Evolutionary conservation across 2,888 invertebrate species (phyloP), one percentile per base, ranked within the genome.

Genomic region (Cantharis rufa): DNA sequence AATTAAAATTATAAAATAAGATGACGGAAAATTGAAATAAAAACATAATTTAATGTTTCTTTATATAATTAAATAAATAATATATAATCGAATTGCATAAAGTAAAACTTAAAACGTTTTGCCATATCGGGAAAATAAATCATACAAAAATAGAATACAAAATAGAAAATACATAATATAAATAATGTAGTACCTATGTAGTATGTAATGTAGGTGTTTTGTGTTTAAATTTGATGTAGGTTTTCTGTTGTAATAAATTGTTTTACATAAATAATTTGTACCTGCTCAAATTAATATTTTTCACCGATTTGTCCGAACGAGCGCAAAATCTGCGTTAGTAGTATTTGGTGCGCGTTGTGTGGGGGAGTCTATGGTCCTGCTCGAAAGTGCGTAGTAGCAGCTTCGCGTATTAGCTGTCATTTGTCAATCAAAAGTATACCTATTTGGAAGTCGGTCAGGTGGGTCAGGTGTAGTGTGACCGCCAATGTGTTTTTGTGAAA

Each of bases 391-490:
- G 48, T 48, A 48, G 48, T 48, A 48, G 48, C 48, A 48, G 48
- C 48, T 13, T 48, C 48, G 48, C 48, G 48, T 48, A 48, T 48
- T 7, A 48, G 48, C 82, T 82, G 82, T 83, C 82, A 82, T 81
- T 81, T 81, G 82, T 83, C 83, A 83, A 83, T 82, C 82, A 81
- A 79, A 79, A 77, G 24, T 48, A 48, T 48, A 48, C 48, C n/a
- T 81, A 79, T 78, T 76, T 75, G n/a, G 72, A 75, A 73, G 16
- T 16, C 32, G 10, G 21, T 62, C 64, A 66, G 24, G 16, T 66
- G 13, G 64, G 64, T 66, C 16, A 18, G 24, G 21, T 66, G 18
- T 66, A 5, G 64, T 66, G n/a, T 11, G 64, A 13, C 64, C 64
- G 21, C 64, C 64, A 66, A 66, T 66, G 64, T 69, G 11, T 27